Evolutionary conservation across 2,888 invertebrate genomes (phyloP).

Genomic region (Andrena chrysosceles): DNA sequence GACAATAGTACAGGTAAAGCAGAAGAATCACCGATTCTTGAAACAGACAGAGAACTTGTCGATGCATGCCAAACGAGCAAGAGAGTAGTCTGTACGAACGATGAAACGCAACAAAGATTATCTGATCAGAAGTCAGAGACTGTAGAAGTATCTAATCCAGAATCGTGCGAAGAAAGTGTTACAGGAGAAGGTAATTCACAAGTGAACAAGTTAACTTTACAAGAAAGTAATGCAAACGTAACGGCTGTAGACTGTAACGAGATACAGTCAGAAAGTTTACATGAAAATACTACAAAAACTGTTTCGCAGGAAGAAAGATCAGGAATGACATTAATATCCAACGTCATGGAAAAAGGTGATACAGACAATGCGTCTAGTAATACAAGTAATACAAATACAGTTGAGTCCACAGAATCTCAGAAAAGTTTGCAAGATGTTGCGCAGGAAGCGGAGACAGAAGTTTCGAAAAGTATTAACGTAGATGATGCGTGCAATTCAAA

Average conservation of each 20-base stretch:
- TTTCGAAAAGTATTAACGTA: neutral
- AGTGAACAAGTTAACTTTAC: conserved; percentile 2
- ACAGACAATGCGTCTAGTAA: neutral
- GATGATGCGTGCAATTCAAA: neutral
- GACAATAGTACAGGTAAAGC: neutral
- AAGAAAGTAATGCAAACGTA: conserved; percentile 22
- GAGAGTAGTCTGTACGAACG: neutral
- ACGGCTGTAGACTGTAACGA: neutral
- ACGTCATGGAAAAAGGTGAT: conserved; percentile 11
- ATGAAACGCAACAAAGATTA: conserved; percentile 12
- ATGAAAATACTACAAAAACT: conserved; percentile 26
- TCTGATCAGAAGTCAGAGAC: conserved; percentile 23
- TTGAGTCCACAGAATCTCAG: conserved; percentile 23
- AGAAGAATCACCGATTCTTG: neutral
- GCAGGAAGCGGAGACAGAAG: neutral
- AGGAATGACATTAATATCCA: neutral
- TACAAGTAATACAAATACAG: neutral
- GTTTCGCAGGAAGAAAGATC: conserved; percentile 27
- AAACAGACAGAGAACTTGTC: conserved; percentile 4
- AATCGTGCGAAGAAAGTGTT: conserved; percentile 15
- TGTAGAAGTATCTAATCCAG: neutral
- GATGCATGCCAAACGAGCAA: conserved; percentile 9
- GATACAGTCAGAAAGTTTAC: conserved; percentile 11
- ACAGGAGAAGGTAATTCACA: conserved; percentile 26
- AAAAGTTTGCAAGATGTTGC: neutral